These are phyloP conservation scores for Neodontobutis hainanensis DNA, from an alignment of 2,113 vertebrate species.

Conservation along the genomic window DNA sequence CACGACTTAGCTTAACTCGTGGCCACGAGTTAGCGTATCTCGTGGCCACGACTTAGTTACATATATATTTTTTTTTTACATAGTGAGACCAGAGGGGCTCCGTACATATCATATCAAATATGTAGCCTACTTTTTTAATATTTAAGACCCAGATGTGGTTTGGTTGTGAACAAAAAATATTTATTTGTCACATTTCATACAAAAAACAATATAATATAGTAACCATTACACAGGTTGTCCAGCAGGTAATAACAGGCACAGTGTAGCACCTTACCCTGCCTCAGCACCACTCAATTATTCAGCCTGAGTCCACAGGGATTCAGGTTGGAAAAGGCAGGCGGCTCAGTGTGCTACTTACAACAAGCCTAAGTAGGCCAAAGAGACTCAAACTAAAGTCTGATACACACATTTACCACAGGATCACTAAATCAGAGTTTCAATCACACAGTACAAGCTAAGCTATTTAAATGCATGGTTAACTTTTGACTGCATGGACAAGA, in stretches of 20 bases:
- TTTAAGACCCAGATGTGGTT: too few relatives aligned
- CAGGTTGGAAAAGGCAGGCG: slow-evolving; percentile 19
- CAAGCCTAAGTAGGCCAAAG: slow-evolving; percentile 81
- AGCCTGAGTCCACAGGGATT: slow-evolving; percentile 64
- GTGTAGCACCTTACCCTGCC: slow-evolving; percentile 70
- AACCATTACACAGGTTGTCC: slow-evolving; percentile 61
- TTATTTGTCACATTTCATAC: too few relatives aligned
- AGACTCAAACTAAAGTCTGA: slow-evolving; percentile 69
- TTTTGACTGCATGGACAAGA: neutral
- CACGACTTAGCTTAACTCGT: too few relatives aligned
- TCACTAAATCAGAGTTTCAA: slow-evolving; percentile 23
- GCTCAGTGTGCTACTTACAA: slow-evolving; percentile 80
- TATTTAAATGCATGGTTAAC: neutral
- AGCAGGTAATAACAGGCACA: slow-evolving; percentile 64
- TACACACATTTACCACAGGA: slow-evolving; percentile 45
- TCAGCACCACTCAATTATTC: slow-evolving; percentile 73
- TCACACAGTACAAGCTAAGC: slow-evolving; percentile 8
- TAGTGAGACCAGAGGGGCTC: too few relatives aligned
- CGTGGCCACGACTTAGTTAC: too few relatives aligned
- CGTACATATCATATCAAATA: too few relatives aligned
- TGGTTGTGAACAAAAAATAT: too few relatives aligned
- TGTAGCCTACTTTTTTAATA: too few relatives aligned
- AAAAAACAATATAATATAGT: slow-evolving; percentile 7
- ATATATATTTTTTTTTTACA: too few relatives aligned
- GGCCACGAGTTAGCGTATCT: too few relatives aligned